Evolutionary conservation across 2,888 invertebrate genomes (phyloP), one percentile per base, ranked within the genome.

Genomic region (Cylloceria caligata): DNA sequence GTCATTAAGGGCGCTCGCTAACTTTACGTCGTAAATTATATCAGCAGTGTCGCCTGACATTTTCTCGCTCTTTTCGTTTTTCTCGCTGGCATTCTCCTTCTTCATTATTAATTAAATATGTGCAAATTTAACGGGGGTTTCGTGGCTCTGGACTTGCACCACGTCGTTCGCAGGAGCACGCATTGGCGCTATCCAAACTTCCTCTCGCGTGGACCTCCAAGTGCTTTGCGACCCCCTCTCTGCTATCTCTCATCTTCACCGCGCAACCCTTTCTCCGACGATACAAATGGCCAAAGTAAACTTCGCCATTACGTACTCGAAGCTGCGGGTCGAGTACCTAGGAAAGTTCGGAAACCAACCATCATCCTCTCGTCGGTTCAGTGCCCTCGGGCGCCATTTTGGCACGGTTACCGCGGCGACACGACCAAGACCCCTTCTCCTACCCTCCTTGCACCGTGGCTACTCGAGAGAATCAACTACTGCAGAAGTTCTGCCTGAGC

Each of bases 271-370:
- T 55, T 79, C 71, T 83, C 73, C 79, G 74, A 83, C 89, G 90
- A 91, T 90, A 91, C 91, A 91, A 92, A 92, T 92, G 91, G 89
- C 89, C 87, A 91, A 91, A 91, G 92, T 92, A 91, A 92, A 92
- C 92, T 92, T 92, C 87, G 89, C 91, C 90, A 92, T 92, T 92
- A 92, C 91, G 86, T 69, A 73, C 69, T 49, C 57, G 77, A 27
- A 21, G 73, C 36, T 57, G 24, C 45, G 45, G 52, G 71, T 47
- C 45, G 52, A 49, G 24, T 73, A 62, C 60, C 80, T 57, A 74
- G 64, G 69, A 73, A 81, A 83, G 81, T 78, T 83, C 65, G 71
- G 13, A 77, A 62, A 69, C 84, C 80, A 77, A 87, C 68, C 49
- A 69, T 67, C 62, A 65, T 65, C 74, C 81, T 77, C 79, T 13